Percentiles rank a stretch among this genome's conserved stretches.
Evolutionary conservation across 1,140 invertebrate species (phyloP).

Genomic region (Ooceraea biroi): DNA sequence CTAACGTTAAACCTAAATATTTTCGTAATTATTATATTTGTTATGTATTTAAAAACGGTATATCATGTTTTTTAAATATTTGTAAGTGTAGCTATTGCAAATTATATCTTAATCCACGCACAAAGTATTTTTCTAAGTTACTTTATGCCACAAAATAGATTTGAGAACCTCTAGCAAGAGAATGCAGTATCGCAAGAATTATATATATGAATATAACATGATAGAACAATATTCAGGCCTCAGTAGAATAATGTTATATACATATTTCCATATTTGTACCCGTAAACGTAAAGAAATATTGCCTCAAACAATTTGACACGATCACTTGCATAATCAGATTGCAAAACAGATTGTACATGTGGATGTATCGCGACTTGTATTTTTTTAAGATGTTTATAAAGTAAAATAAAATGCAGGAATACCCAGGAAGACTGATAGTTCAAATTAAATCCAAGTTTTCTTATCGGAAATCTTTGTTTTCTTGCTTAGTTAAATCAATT

Average conservation of each 20-base stretch:
- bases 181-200: not conserved
- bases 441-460: conserved; percentile 60
- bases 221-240: conserved; percentile 58
- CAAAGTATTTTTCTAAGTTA: not conserved
- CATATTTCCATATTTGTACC: conserved; percentile 67
- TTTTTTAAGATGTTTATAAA: conserved; percentile 65
- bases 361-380: conserved; percentile 36
- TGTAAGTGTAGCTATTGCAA: not conserved
- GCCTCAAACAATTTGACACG: conserved; percentile 41
- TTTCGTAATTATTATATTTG: not conserved
- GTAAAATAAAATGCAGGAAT: conserved; percentile 62
- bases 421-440: conserved; percentile 69
- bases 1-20: not conserved
- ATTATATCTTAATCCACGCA: conserved; percentile 9
- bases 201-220: conserved; percentile 34
- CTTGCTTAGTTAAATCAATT: not conserved
- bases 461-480: conserved; percentile 45
- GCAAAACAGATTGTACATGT: not conserved
- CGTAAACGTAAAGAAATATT: conserved; percentile 47
- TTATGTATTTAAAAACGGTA: not conserved
- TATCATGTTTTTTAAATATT: conserved; percentile 14
- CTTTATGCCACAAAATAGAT: not conserved
- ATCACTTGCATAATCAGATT: conserved; percentile 36
- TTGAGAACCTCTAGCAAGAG: conserved; percentile 24
- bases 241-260: conserved; percentile 59